Conservation (phyloP, 2,888 invertebrate species). For the Acheta domesticus region DNA sequence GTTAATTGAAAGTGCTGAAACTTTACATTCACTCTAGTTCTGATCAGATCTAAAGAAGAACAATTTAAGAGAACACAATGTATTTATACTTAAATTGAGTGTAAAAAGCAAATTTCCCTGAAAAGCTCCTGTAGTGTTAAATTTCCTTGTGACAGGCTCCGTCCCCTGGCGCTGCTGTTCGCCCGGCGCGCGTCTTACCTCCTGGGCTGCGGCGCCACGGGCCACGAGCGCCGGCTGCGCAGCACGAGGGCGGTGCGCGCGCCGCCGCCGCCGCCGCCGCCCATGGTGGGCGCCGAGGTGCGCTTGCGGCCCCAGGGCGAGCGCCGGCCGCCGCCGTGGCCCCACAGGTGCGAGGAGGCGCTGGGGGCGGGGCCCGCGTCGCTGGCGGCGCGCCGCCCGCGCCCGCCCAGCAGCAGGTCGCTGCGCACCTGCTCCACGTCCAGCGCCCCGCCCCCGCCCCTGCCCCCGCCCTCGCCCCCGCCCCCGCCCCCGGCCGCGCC, state of each 20-base stretch:
- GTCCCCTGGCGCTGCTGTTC: too few relatives aligned
- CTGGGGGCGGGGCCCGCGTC: constrained; percentile 65
- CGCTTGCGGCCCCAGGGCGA: constrained; percentile 59
- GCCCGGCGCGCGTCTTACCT: constrained; percentile 53
- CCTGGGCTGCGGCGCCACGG: constrained; percentile 67
- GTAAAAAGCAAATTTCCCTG: too few relatives aligned
- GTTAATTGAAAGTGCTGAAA: too few relatives aligned
- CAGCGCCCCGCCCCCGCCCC: constrained; percentile 36
- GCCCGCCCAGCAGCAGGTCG: constrained; percentile 54
- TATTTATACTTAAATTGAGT: too few relatives aligned
- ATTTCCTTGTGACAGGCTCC: too few relatives aligned
- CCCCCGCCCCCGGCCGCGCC: neutral
- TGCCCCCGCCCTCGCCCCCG: constrained; percentile 42
- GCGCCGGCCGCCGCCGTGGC: constrained; percentile 47
- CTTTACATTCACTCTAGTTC: too few relatives aligned
- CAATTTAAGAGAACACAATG: too few relatives aligned
- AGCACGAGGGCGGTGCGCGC: constrained; percentile 53
- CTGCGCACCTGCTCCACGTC: constrained; percentile 44
- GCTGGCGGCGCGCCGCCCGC: constrained; percentile 62
- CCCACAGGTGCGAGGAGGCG: constrained; percentile 62
- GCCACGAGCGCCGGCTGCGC: constrained; percentile 70
- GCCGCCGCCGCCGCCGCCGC: constrained; percentile 41
- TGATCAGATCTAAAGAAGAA: too few relatives aligned
- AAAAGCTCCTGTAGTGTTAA: too few relatives aligned
- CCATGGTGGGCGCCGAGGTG: constrained; percentile 70